A percentile compares a stretch with the other conserved stretches of the same genome.
phyloP scores from a whole-genome alignment of 37 sponge, comb jelly and placozoan genomes.

The Halichondria panicea region DNA sequence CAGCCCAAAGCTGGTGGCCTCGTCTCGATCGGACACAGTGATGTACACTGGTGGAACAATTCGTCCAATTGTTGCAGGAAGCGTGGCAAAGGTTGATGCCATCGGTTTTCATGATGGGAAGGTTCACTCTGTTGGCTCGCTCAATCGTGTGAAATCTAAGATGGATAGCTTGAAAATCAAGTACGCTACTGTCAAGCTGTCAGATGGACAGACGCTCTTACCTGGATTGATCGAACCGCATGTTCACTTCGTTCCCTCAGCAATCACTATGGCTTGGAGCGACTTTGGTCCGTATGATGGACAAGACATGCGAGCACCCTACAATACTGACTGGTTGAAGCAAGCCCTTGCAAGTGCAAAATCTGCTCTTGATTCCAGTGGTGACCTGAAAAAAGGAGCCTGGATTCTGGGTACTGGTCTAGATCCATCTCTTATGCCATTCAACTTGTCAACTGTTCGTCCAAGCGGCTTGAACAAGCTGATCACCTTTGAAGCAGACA shows the following conservation, averaged over 20 bases:
- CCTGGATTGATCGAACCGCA: slow-evolving; percentile 35
- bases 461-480: background rate
- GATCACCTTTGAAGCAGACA: background rate
- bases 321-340: background rate
- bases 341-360: background rate
- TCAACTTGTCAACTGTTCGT: slow-evolving; percentile 5
- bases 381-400: background rate
- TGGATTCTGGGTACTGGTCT: slow-evolving; percentile 9
- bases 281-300: slow-evolving; percentile 21
- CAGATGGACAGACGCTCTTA: slow-evolving; percentile 11
- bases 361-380: background rate
- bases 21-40: slow-evolving; percentile 28
- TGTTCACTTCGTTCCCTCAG: slow-evolving; percentile 1
- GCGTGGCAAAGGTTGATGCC: background rate
- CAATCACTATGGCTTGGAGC: slow-evolving; percentile 7
- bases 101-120: slow-evolving; percentile 27
- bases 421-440: slow-evolving; percentile 6
- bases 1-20: no score
- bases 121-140: slow-evolving; percentile 6
- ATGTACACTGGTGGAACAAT: slow-evolving; percentile 29
- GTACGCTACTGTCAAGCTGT: background rate
- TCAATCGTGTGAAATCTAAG: background rate
- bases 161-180: slow-evolving; percentile 7
- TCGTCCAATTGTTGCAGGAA: slow-evolving; percentile 3
- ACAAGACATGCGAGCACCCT: slow-evolving; percentile 6